phyloP scores from a whole-genome alignment of 2,797 vertebrate species.

The Schizopygopsis malacanthus region DNA sequence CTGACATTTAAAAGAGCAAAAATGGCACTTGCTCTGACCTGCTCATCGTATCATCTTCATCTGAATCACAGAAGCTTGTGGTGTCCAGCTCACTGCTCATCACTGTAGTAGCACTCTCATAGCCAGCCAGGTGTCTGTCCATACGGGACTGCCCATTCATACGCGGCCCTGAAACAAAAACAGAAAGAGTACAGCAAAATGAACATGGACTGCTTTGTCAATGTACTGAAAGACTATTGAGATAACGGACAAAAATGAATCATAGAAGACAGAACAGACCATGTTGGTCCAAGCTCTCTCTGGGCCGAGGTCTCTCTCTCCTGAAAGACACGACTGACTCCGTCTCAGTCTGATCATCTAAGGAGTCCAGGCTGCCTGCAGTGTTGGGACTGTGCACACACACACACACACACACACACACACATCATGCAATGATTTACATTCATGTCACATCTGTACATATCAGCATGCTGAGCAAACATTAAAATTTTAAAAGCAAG shows the following conservation, averaged over 20 bases:
- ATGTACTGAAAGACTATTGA: not conserved
- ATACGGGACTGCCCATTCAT: constrained; percentile 84
- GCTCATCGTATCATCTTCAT: constrained; percentile 93
- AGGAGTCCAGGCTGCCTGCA: constrained; percentile 87
- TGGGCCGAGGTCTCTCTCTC: constrained; percentile 85
- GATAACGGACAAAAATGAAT: not conserved
- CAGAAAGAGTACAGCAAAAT: not conserved
- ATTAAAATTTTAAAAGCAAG: not conserved
- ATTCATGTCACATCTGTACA: constrained; percentile 15
- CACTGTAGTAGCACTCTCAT: constrained; percentile 90
- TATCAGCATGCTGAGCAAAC: constrained; percentile 2
- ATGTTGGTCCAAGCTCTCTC: constrained; percentile 85
- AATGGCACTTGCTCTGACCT: constrained; percentile 71
- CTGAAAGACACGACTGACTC: constrained; percentile 90
- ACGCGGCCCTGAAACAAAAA: constrained; percentile 74
- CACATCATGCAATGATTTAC: constrained; percentile 3
- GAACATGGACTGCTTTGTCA: not conserved
- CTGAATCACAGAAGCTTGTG: constrained; percentile 90
- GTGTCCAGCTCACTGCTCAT: constrained; percentile 94
- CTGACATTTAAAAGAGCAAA: not conserved
- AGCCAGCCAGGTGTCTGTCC: constrained; percentile 89
- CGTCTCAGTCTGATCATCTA: constrained; percentile 90
- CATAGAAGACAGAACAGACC: constrained; percentile 64
- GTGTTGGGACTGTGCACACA: constrained; percentile 80
- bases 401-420: constrained; percentile 37